Base-by-base conservation (phyloP, 2,797 vertebrate species). In the Thalassophryne amazonica region DNA sequence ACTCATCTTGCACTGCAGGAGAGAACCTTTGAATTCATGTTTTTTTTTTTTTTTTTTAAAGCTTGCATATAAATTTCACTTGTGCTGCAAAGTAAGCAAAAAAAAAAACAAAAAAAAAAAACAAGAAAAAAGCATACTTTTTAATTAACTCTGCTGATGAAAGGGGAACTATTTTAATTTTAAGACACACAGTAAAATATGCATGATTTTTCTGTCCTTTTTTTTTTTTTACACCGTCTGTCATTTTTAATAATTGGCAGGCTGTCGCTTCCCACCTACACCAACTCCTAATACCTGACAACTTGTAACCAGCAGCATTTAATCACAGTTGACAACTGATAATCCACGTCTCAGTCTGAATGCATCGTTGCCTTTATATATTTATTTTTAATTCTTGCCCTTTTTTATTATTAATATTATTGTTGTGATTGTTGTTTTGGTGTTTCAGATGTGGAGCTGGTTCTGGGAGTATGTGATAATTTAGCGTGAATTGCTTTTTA, bases 311-410 rank as follows among this genome's bases (percentile, higher is more conserved):
- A 73, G 60, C 77, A 73, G 69, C 76, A 58, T 82, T 82, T 86
- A 83, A 86, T 87, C 76, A 83, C 67, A 60, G 62, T 73, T 69
- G 86, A 87, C 84, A 84, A 75, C 72, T 81, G 77, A 84, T 87
- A 82, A 86, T 79, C 79, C 80, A 68, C 11, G 68, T 76, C 71
- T 68, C 52, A 19, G 29, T 61, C 10, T 65, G 71, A 76, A 78
- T 78, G 68, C 80, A 77, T 70, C 65, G 46, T 50, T 64, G 55
- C 54, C 50, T 64, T 55, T 55, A n/a, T 43, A n/a, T 24, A 47
- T 47, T 47, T 11, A 25, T 11, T 39, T 21, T 11, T 30, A 47
- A 41, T 56, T 28, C 14, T 63, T 9, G 1, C 34, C 54, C 25
- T 11, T 42, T 54, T 54, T 43, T 42, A 39, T 28, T 22, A 45